Evolutionary conservation across 2,888 invertebrate species (phyloP).

Genomic region (Ryuthela nishihirai): DNA sequence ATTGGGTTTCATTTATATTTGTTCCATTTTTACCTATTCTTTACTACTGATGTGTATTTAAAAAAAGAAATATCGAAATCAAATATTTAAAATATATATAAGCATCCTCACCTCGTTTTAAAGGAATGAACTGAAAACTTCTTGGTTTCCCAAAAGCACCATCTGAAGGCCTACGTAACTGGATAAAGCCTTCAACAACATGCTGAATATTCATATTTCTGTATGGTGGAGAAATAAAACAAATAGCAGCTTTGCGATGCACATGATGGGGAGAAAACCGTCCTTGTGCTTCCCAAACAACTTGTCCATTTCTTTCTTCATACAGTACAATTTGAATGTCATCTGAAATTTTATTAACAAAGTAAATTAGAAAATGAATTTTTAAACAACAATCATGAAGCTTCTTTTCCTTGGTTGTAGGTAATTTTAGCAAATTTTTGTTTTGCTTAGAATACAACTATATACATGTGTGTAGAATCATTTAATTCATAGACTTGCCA

Average conservation of each 20-base stretch:
- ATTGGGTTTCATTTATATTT: slow-evolving; percentile 60
- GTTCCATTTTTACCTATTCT: neutral
- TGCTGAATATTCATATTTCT: slow-evolving; percentile 52
- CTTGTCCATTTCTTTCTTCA: slow-evolving; percentile 66
- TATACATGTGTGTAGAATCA: no score
- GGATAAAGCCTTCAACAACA: slow-evolving; percentile 71
- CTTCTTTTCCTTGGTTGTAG: no score
- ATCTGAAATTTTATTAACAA: no score
- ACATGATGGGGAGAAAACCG: slow-evolving; percentile 80
- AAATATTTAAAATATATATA: neutral
- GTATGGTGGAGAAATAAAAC: slow-evolving; percentile 52
- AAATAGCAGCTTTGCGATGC: slow-evolving; percentile 73
- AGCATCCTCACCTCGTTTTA: slow-evolving; percentile 10
- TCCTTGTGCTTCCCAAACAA: slow-evolving; percentile 77
- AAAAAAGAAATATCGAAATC: neutral
- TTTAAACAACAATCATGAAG: no score
- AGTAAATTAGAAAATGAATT: no score
- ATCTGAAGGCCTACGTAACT: slow-evolving; percentile 81
- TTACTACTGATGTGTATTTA: neutral
- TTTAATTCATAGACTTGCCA: no score
- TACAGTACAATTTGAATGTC: slow-evolving; percentile 87
- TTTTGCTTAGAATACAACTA: no score
- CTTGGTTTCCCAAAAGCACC: slow-evolving; percentile 71
- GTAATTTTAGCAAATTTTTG: no score
- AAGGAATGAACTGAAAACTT: slow-evolving; percentile 16